These are phyloP conservation scores for Pegoplata infirma DNA, from an alignment of 2,888 invertebrate species.

Conservation along the genomic window DNA sequence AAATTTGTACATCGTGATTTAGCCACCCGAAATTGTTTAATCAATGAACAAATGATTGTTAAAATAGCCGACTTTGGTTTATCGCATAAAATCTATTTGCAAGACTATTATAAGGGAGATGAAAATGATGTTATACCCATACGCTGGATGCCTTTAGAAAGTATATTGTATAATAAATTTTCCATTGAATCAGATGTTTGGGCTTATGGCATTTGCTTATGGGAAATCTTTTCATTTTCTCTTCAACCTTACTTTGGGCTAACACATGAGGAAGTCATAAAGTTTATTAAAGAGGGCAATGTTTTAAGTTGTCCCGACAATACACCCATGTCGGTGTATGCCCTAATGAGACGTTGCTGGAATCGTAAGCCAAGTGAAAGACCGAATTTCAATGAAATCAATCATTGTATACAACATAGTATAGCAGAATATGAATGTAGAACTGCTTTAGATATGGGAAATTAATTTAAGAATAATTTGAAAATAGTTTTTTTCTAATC, in stretches of 20 bases:
- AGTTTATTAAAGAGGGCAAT: constrained; percentile 95
- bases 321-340: constrained; percentile 91
- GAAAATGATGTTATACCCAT: constrained; percentile 98
- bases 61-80: constrained; percentile 98
- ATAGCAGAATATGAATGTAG: constrained; percentile 77
- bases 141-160: constrained; percentile 98
- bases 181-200: constrained; percentile 97
- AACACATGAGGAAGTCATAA: constrained; percentile 98
- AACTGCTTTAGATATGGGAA: constrained; percentile 69
- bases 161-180: constrained; percentile 97
- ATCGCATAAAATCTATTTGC: constrained; percentile 95
- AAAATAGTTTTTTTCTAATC: too few relatives aligned
- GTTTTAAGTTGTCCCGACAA: constrained; percentile 94
- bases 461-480: constrained; percentile 20
- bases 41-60: constrained; percentile 94
- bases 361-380: constrained; percentile 90
- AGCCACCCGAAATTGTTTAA: constrained; percentile 96
- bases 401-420: constrained; percentile 87
- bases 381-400: constrained; percentile 90
- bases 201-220: constrained; percentile 97
- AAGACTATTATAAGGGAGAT: constrained; percentile 97
- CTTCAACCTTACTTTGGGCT: constrained; percentile 97
- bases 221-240: constrained; percentile 98
- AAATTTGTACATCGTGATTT: constrained; percentile 98
- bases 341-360: constrained; percentile 97